phyloP scores from a whole-genome alignment of 2,888 invertebrate species.

The Troides aeacus region DNA sequence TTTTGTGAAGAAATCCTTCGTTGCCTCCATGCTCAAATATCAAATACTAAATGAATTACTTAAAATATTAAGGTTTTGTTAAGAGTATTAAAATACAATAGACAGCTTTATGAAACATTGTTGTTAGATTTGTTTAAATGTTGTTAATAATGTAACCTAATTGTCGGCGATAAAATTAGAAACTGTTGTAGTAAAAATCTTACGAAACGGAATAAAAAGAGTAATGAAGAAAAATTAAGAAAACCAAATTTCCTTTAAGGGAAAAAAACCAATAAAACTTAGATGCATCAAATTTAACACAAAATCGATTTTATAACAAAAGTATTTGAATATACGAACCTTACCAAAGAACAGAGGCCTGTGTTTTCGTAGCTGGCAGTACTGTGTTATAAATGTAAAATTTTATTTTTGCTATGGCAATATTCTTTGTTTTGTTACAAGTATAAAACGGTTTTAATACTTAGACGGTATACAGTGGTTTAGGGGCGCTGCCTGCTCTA shows the following conservation, averaged over 20 bases:
- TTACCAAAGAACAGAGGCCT: not conserved
- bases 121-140: no score
- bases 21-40: not conserved
- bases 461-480: constrained; percentile 36
- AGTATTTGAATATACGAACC: not conserved
- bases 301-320: not conserved
- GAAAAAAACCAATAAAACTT: not conserved
- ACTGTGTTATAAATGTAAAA: constrained; percentile 18
- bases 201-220: no score
- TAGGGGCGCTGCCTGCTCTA: constrained; percentile 39
- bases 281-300: not conserved
- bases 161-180: no score
- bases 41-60: not conserved
- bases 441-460: constrained; percentile 40
- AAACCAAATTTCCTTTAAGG: not conserved
- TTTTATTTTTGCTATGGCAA: constrained; percentile 33
- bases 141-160: no score
- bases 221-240: no score
- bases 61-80: not conserved
- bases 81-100: not conserved
- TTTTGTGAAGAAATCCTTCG: not conserved
- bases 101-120: not conserved
- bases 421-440: constrained; percentile 31
- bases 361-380: not conserved
- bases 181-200: no score